Percentiles rank a stretch among this genome's conserved stretches.
Evolutionary conservation across 2,797 vertebrate genomes (phyloP).

Genomic region (Antrozous pallidus): DNA sequence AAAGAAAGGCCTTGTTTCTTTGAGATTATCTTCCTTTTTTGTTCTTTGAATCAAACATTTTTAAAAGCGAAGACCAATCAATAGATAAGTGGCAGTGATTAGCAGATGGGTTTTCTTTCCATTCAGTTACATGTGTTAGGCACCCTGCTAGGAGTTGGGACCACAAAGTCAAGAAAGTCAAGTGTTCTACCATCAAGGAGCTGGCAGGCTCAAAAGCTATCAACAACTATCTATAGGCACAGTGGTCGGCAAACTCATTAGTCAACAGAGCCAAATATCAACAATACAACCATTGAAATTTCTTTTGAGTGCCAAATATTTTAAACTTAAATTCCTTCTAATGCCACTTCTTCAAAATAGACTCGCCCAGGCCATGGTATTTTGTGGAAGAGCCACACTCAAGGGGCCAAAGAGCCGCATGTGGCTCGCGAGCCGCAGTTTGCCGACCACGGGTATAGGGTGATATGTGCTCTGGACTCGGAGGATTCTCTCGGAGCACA

Average conservation of each 20-base stretch:
- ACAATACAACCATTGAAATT: no score
- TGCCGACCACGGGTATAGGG: background rate
- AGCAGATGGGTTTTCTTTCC: conserved; percentile 2
- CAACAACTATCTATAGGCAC: no score
- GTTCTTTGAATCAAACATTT: conserved; percentile 38
- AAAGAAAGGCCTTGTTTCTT: background rate
- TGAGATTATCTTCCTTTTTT: conserved; percentile 34
- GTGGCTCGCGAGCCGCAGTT: no score
- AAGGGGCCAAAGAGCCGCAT: no score
- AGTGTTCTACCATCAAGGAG: background rate
- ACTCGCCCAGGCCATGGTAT: no score
- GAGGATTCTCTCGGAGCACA: background rate
- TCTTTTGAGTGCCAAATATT: no score
- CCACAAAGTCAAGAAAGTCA: background rate
- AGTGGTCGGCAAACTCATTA: no score
- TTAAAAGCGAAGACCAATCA: conserved; percentile 46
- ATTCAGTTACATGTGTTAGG: background rate
- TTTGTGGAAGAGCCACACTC: no score
- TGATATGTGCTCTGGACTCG: background rate
- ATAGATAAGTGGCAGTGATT: background rate
- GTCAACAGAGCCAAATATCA: no score
- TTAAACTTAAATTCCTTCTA: no score
- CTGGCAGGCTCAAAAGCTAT: background rate
- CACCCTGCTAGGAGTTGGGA: background rate
- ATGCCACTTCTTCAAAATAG: no score